These are phyloP conservation scores for Tretioscincus oriximinensis DNA, from an alignment of 2,113 vertebrate genomes.

Conservation along the genomic window DNA sequence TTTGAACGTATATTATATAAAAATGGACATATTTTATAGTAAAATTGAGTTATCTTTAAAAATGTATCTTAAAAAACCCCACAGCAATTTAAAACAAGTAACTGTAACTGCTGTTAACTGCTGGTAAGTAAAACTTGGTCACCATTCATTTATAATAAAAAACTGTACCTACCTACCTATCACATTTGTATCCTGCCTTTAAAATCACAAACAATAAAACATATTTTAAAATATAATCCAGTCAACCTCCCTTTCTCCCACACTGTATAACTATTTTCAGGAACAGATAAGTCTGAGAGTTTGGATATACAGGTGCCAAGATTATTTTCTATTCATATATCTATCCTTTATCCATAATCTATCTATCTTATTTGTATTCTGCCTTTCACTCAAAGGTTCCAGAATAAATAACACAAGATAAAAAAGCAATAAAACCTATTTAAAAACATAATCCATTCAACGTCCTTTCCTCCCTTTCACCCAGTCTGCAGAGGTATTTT, in stretches of 20 bases:
- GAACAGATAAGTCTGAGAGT: too few relatives aligned
- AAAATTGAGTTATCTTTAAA: background rate
- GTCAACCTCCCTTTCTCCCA: background rate
- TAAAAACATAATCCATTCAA: too few relatives aligned
- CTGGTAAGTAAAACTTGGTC: background rate
- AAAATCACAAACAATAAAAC: background rate
- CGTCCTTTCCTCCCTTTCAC: too few relatives aligned
- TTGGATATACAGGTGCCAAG: too few relatives aligned
- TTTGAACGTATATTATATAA: background rate
- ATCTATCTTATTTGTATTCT: too few relatives aligned
- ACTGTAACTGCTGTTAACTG: background rate
- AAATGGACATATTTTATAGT: background rate
- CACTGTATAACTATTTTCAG: too few relatives aligned
- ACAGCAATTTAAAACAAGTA: background rate
- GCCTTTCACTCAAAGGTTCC: too few relatives aligned
- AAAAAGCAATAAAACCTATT: too few relatives aligned
- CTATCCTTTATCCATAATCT: too few relatives aligned
- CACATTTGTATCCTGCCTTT: background rate
- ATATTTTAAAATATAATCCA: background rate
- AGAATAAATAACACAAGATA: too few relatives aligned
- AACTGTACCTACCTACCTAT: background rate
- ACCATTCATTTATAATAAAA: background rate
- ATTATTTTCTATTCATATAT: too few relatives aligned
- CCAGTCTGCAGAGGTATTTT: too few relatives aligned
- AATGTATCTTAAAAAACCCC: background rate